phyloP scores from a whole-genome alignment of 35 echinoderm and acorn worm species.

The Heliocidaris erythrogramma region DNA sequence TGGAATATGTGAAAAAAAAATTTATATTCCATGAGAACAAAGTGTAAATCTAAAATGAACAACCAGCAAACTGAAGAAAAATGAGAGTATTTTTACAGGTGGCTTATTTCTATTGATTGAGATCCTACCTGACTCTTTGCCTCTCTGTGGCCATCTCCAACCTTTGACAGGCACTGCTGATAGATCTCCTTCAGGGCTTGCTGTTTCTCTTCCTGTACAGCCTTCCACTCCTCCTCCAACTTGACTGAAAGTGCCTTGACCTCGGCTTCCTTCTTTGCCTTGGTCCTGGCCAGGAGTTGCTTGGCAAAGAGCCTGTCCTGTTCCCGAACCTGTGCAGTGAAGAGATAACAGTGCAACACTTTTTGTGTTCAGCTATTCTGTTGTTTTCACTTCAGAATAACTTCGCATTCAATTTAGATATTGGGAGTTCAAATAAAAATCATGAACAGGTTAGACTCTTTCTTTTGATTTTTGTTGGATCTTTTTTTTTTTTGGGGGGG shows the following conservation, averaged over 20 bases:
- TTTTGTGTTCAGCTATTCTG: too few relatives aligned
- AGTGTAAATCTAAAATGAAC: too few relatives aligned
- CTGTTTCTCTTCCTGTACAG: conserved; percentile 60
- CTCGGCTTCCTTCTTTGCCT: conserved; percentile 67
- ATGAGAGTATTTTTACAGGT: too few relatives aligned
- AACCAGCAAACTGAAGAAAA: too few relatives aligned
- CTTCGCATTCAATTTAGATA: too few relatives aligned
- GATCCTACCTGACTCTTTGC: conserved; percentile 69
- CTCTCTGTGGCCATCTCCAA: conserved; percentile 75
- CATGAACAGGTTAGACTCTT: too few relatives aligned
- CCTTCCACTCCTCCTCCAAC: conserved; percentile 68
- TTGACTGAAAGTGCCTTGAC: conserved; percentile 57
- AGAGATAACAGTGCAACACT: neutral
- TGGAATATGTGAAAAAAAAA: too few relatives aligned
- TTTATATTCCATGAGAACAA: too few relatives aligned
- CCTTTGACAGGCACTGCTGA: conserved; percentile 57
- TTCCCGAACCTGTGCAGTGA: conserved; percentile 69
- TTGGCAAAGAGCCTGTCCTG: conserved; percentile 83
- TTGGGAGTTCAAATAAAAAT: too few relatives aligned
- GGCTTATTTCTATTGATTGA: neutral
- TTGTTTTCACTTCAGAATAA: too few relatives aligned
- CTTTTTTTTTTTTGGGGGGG: too few relatives aligned
- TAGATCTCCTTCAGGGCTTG: conserved; percentile 60
- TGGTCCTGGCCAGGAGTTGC: conserved; percentile 57
- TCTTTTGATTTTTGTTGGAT: too few relatives aligned